phyloP scores from a whole-genome alignment of 2,113 vertebrate species.

The Lepus timidus region DNA sequence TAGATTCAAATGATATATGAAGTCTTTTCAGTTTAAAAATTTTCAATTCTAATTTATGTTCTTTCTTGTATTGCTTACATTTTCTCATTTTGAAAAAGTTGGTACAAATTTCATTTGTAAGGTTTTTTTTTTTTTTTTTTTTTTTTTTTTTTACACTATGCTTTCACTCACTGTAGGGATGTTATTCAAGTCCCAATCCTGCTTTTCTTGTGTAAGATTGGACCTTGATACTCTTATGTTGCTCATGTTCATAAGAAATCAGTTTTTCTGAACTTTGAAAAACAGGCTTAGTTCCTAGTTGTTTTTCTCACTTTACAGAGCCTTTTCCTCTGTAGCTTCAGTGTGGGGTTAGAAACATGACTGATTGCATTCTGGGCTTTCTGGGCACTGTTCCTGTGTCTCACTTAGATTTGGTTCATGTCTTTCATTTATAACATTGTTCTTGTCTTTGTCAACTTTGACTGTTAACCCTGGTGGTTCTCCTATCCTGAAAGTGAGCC shows the following conservation, averaged over 20 bases:
- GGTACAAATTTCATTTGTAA: not conserved
- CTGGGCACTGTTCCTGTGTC: not conserved
- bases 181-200: not conserved
- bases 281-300: not conserved
- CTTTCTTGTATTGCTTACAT: not conserved
- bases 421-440: not conserved
- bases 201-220: not conserved
- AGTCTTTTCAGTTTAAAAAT: not conserved
- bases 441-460: slow-evolving; percentile 19
- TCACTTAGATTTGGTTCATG: slow-evolving; percentile 2
- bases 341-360: not conserved
- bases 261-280: slow-evolving; percentile 6
- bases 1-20: not conserved
- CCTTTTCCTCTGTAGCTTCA: not conserved
- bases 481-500: not conserved
- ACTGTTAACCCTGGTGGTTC: not conserved
- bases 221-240: slow-evolving; percentile 6
- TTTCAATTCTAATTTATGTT: slow-evolving; percentile 15
- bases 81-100: not conserved
- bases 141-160: not conserved
- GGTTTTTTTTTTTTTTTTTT: not conserved
- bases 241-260: slow-evolving; percentile 21
- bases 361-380: not conserved
- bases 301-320: not conserved
- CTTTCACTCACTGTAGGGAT: not conserved